phyloP scores from a whole-genome alignment of 2,888 invertebrate species.

The Eupsilia transversa region DNA sequence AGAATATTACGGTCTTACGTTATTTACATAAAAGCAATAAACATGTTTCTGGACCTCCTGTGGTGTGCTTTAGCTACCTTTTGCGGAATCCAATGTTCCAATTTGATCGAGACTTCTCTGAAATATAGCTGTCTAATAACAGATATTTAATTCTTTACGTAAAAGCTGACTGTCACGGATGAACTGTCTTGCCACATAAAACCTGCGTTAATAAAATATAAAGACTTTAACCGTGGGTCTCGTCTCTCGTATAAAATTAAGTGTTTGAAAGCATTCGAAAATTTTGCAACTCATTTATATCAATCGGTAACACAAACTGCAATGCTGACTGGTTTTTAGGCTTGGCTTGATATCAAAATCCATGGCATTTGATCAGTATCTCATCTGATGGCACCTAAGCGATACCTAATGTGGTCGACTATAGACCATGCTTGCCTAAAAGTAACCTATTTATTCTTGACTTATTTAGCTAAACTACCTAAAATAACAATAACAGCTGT shows the following conservation, averaged over 20 bases:
- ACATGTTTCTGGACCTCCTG: conserved; percentile 34
- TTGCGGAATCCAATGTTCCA: conserved; percentile 16
- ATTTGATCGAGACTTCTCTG: conserved; percentile 8
- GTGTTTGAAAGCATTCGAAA: not conserved
- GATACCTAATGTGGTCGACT: not conserved
- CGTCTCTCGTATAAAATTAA: not conserved
- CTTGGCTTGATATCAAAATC: not conserved
- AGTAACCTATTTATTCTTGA: not conserved
- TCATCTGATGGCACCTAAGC: not conserved
- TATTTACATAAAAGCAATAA: conserved; percentile 42
- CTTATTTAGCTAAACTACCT: not conserved
- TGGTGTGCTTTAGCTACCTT: conserved; percentile 20
- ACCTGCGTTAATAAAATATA: not conserved
- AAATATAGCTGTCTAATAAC: conserved; percentile 9
- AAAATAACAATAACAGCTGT: not conserved
- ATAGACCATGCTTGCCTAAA: not conserved
- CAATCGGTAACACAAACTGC: not conserved
- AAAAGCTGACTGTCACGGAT: not conserved
- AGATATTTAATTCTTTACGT: not conserved
- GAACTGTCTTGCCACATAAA: not conserved
- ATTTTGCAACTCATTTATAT: not conserved
- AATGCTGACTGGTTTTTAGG: not conserved
- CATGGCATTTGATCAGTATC: not conserved
- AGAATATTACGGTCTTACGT: conserved; percentile 12
- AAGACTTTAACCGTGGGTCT: not conserved